Evolutionary conservation across 2,888 invertebrate genomes (phyloP).

Genomic region (Drosophila limbata): DNA sequence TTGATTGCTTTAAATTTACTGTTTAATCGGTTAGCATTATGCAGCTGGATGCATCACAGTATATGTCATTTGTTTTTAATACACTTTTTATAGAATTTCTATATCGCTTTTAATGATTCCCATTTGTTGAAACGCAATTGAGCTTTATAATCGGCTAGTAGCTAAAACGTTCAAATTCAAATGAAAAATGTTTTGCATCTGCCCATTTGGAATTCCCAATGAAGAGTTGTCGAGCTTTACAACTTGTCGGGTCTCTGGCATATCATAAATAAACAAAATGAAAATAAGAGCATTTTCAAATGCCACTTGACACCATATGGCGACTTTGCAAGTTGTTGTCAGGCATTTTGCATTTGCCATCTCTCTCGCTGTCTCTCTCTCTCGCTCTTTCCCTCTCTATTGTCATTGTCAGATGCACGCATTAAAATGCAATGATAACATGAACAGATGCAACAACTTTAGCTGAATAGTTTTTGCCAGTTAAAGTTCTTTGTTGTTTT

Average conservation of each 20-base stretch:
- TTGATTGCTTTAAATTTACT: no score
- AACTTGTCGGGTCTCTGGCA: slow-evolving; percentile 35
- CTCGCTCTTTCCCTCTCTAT: slow-evolving; percentile 16
- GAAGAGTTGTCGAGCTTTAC: slow-evolving; percentile 34
- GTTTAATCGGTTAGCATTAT: no score
- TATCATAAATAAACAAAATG: slow-evolving; percentile 70
- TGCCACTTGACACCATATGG: slow-evolving; percentile 80
- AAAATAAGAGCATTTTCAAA: slow-evolving; percentile 79
- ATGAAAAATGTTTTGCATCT: slow-evolving; percentile 17
- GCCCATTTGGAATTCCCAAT: slow-evolving; percentile 18
- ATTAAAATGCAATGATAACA: slow-evolving; percentile 80
- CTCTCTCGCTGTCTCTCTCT: not conserved
- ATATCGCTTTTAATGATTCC: slow-evolving; percentile 1
- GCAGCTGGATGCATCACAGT: no score
- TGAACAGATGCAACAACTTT: slow-evolving; percentile 46
- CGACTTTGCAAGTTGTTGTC: slow-evolving; percentile 51
- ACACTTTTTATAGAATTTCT: no score
- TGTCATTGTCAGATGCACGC: slow-evolving; percentile 74
- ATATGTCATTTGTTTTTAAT: no score
- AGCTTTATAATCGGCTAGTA: slow-evolving; percentile 23
- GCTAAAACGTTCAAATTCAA: slow-evolving; percentile 16
- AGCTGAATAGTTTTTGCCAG: slow-evolving; percentile 64
- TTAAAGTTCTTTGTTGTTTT: slow-evolving; percentile 72
- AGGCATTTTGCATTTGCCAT: slow-evolving; percentile 34
- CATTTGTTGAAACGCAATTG: slow-evolving; percentile 23